A percentile compares a stretch with the other conserved stretches of the same genome.
phyloP scores from a whole-genome alignment of 1,140 invertebrate genomes.

The Coptotermes formosanus region DNA sequence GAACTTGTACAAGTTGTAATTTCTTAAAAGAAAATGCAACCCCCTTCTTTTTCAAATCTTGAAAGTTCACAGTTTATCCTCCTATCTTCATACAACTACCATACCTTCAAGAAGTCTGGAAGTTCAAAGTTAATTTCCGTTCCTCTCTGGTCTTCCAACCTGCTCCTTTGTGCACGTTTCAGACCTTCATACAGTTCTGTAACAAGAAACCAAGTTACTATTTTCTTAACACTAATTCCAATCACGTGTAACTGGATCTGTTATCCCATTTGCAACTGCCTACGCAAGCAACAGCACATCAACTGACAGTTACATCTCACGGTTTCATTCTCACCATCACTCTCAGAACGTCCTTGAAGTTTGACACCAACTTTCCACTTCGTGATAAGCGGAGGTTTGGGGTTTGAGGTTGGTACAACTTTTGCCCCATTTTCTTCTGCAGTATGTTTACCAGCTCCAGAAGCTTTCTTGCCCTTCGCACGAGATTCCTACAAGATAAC shows the following conservation, averaged over 20 bases:
- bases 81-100: neutral
- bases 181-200: constrained; percentile 71
- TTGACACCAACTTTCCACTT: constrained; percentile 69
- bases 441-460: constrained; percentile 28
- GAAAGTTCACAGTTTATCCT: too few relatives aligned
- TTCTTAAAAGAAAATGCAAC: too few relatives aligned
- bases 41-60: too few relatives aligned
- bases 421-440: constrained; percentile 44
- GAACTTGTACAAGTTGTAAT: too few relatives aligned
- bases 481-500: constrained; percentile 36
- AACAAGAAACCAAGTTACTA: constrained; percentile 33
- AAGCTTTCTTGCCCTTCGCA: constrained; percentile 35
- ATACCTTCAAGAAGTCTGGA: constrained; percentile 73
- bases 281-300: too few relatives aligned
- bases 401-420: constrained; percentile 43
- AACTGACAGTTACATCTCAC: neutral
- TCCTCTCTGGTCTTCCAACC: constrained; percentile 78
- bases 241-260: too few relatives aligned
- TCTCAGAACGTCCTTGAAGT: constrained; percentile 63
- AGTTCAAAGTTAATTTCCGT: constrained; percentile 79
- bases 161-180: constrained; percentile 69
- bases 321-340: constrained; percentile 47
- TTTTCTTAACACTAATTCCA: neutral
- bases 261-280: too few relatives aligned
- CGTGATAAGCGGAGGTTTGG: constrained; percentile 60